Evolutionary conservation across 2,797 vertebrate species (phyloP).

Genomic region (Hapalemur alaotrensis): DNA sequence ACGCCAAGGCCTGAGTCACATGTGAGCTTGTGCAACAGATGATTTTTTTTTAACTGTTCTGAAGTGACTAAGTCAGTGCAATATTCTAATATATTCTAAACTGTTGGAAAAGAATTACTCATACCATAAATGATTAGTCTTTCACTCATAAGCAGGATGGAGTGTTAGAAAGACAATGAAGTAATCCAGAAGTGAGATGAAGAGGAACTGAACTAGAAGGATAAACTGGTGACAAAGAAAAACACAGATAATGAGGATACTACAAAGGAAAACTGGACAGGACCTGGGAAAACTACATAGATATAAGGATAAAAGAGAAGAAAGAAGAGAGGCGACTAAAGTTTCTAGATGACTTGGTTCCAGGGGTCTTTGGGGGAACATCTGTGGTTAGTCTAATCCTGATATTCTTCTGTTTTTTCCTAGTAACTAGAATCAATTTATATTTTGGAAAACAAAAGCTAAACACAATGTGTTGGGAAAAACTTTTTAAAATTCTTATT

Average conservation of each 20-base stretch:
- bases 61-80: neutral
- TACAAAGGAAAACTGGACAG: neutral
- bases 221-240: neutral
- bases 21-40: neutral
- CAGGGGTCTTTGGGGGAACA: neutral
- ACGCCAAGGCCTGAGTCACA: neutral
- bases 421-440: conserved; percentile 22
- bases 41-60: neutral
- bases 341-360: neutral
- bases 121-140: neutral
- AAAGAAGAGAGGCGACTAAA: neutral
- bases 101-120: neutral
- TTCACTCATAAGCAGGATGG: neutral
- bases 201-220: neutral
- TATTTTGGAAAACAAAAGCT: neutral
- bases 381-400: neutral
- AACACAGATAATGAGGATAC: neutral
- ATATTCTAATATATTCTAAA: neutral
- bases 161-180: neutral
- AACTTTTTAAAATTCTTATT: neutral
- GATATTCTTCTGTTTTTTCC: neutral
- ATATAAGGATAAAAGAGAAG: neutral
- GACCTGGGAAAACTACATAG: neutral
- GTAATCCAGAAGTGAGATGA: neutral
- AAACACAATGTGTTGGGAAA: neutral